Percentiles rank a stretch among this genome's conserved stretches.
Conservation (phyloP, 2,797 vertebrate genomes). For the Hirundo rustica region DNA sequence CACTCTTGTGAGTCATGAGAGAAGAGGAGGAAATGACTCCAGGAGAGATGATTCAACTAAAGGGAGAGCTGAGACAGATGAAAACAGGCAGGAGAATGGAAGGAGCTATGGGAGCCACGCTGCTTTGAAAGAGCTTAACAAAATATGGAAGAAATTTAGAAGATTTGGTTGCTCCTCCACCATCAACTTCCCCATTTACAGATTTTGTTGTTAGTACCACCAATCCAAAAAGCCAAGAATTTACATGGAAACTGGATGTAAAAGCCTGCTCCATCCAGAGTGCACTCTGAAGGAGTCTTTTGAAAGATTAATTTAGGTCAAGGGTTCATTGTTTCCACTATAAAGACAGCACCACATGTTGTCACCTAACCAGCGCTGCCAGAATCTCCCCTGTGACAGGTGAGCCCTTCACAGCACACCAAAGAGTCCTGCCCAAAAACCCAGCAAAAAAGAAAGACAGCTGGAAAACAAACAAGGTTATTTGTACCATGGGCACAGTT, state of each 20-base stretch:
- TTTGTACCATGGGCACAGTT: background rate
- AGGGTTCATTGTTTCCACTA: background rate
- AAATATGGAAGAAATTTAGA: background rate
- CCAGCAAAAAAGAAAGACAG: background rate
- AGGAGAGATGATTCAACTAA: conserved; percentile 48
- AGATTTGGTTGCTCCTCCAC: background rate
- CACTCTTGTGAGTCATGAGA: conserved; percentile 32
- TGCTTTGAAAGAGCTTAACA: background rate
- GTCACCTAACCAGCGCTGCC: background rate
- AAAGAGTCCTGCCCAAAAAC: background rate
- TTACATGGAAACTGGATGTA: background rate
- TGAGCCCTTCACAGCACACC: background rate
- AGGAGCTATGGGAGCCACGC: background rate
- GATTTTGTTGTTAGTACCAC: background rate
- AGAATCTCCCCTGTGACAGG: background rate
- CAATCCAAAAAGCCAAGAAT: background rate
- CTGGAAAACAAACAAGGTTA: background rate
- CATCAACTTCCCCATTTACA: background rate
- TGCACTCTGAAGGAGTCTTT: background rate
- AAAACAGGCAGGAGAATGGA: background rate
- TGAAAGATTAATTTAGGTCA: background rate
- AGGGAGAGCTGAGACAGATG: background rate
- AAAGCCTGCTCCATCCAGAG: background rate
- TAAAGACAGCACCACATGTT: background rate
- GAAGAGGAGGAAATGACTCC: conserved; percentile 24